These are phyloP conservation scores for Tetragnatha versicolor DNA, from an alignment of 1,140 invertebrate species.

Conservation along the genomic window DNA sequence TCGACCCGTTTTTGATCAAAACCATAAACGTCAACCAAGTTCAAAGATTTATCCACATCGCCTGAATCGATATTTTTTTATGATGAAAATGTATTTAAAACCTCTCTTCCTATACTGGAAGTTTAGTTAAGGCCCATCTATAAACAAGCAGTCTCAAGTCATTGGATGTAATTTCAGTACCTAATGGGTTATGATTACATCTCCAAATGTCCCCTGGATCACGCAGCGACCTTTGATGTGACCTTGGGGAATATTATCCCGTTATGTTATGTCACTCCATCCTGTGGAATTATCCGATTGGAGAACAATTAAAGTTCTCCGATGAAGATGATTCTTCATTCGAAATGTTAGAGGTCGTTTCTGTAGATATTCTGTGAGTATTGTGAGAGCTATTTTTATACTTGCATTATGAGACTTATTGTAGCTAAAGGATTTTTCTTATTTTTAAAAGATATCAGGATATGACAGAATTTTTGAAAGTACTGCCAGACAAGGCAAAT, in stretches of 20 bases:
- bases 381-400: neutral
- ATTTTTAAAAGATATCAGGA: too few species aligned
- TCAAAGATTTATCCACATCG: constrained; percentile 15
- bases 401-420: neutral
- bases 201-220: constrained; percentile 29
- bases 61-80: neutral
- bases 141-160: constrained; percentile 16
- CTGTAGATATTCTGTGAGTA: neutral
- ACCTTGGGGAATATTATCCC: constrained; percentile 46
- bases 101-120: neutral
- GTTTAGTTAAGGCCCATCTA: constrained; percentile 26
- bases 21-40: constrained; percentile 41
- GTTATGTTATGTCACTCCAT: constrained; percentile 25
- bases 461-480: too few species aligned
- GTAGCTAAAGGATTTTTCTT: neutral
- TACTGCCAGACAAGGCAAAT: neutral
- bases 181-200: constrained; percentile 44
- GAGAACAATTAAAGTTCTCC: constrained; percentile 42
- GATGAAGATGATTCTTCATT: constrained; percentile 37
- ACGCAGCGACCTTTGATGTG: constrained; percentile 44
- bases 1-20: constrained; percentile 3
- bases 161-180: constrained; percentile 23
- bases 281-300: constrained; percentile 27
- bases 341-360: constrained; percentile 18
- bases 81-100: neutral